Evolutionary conservation across 2,797 vertebrate genomes (phyloP), one percentile per base, ranked within the genome.

Genomic region (Aplochiton taeniatus): DNA sequence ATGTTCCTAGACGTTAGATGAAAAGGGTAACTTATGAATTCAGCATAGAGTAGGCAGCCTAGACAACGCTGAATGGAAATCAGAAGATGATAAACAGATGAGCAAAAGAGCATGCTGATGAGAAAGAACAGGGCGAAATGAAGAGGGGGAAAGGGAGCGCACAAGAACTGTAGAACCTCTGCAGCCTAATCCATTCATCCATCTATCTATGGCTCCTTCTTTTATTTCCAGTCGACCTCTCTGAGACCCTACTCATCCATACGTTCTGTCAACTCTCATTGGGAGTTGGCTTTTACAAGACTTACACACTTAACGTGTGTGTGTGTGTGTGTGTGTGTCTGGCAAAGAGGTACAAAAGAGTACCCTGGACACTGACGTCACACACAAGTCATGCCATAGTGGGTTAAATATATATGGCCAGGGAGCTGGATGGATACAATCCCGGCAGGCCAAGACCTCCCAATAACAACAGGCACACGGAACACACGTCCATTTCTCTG

Each of bases 171-270:
- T 52, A 9, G 44, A 72, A 69, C 67, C 49, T 18, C 10, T 8
- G 41, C 9, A 62, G 11, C 13, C 47, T 1, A 12, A 44, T 43
- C 13, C 7, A 7, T 1, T 13, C 44, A 8, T 17, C 9, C 47
- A 55, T 42, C 48, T 66, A 65, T 69, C 70, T 64, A 74, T 70
- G 69, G 71, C 71, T 63, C 55, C 52, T 47, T 42, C 71, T 81
- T n/a, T 76, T 62, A 65, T 69, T 81, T 77, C 75, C 57, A 57
- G 62, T 77, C 66, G 63, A 74, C 19, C 69, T 70, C 71, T 62
- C 56, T 74, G 60, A 66, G 65, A 54, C 53, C 72, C 67, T 72
- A 73, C 51, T 81, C 64, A 78, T 67, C 74, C 66, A 47, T 66
- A 63, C 41, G 58, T 63, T 58, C 72, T 70, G 66, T 84, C 68